Conservation (phyloP, 2,797 vertebrate species). For the Phylloscopus collybita region DNA sequence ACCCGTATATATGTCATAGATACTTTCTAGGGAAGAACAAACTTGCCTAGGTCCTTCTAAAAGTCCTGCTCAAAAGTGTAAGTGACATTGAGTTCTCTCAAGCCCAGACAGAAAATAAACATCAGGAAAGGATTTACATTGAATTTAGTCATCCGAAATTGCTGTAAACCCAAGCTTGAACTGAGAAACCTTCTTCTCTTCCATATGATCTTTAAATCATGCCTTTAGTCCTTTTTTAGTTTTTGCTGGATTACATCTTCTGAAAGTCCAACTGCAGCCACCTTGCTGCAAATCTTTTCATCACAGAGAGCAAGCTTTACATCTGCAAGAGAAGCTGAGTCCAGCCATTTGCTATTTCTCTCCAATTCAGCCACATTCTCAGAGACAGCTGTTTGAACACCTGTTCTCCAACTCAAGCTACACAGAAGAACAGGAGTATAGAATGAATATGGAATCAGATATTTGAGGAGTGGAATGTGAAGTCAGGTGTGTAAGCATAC, state of each 20-base stretch:
- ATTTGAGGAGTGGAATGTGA: not conserved
- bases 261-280: not conserved
- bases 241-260: not conserved
- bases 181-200: constrained; percentile 3
- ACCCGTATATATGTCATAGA: not conserved
- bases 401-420: not conserved
- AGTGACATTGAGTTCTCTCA: not conserved
- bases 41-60: not conserved
- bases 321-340: not conserved
- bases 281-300: not conserved
- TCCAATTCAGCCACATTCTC: not conserved
- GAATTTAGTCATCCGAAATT: not conserved
- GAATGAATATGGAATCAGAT: not conserved
- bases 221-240: not conserved
- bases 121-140: not conserved
- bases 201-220: rapidly evolving
- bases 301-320: not conserved
- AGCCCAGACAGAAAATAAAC: not conserved
- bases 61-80: not conserved
- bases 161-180: not conserved
- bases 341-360: not conserved
- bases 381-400: not conserved
- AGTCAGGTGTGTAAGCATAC: not conserved
- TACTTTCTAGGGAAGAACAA: not conserved
- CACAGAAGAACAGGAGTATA: not conserved